Percentiles rank a stretch among this genome's conserved stretches.
These are phyloP conservation scores for Pyxicephalus adspersus DNA, from an alignment of 2,113 vertebrate genomes.

Conservation along the genomic window DNA sequence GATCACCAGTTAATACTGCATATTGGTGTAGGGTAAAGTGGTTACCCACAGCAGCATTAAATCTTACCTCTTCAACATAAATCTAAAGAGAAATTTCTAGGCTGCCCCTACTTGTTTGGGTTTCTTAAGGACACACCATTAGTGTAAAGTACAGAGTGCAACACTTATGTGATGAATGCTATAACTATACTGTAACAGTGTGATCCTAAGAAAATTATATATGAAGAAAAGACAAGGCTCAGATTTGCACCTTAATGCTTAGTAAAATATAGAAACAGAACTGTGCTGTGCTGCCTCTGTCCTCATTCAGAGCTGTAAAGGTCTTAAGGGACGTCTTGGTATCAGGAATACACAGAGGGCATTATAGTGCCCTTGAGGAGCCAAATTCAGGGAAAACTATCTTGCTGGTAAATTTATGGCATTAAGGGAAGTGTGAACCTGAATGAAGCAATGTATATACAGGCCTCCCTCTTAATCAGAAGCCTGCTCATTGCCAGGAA, in stretches of 20 bases:
- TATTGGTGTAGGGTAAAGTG: neutral
- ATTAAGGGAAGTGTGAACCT: constrained; percentile 43
- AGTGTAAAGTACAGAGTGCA: neutral
- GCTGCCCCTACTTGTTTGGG: neutral
- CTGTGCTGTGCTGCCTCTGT: constrained; percentile 27
- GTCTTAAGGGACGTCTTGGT: constrained; percentile 47
- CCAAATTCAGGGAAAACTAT: constrained; percentile 30
- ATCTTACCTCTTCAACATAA: neutral
- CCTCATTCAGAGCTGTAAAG: constrained; percentile 3
- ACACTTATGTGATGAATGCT: neutral
- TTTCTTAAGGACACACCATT: constrained; percentile 32
- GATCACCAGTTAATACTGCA: neutral
- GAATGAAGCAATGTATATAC: constrained; percentile 35
- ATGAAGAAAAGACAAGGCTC: constrained; percentile 31
- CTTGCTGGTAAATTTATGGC: constrained; percentile 48
- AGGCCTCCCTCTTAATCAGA: constrained; percentile 23
- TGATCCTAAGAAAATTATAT: constrained; percentile 25
- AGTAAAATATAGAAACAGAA: constrained; percentile 30
- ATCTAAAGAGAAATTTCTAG: neutral
- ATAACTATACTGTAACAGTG: constrained; percentile 7
- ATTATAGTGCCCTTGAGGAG: constrained; percentile 32
- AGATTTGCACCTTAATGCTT: constrained; percentile 35
- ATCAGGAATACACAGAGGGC: constrained; percentile 38
- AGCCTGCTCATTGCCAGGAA: constrained; percentile 14
- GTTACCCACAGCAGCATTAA: neutral